Evolutionary conservation across 2,113 vertebrate genomes (phyloP).

Genomic region (Megaceryle torquata): DNA sequence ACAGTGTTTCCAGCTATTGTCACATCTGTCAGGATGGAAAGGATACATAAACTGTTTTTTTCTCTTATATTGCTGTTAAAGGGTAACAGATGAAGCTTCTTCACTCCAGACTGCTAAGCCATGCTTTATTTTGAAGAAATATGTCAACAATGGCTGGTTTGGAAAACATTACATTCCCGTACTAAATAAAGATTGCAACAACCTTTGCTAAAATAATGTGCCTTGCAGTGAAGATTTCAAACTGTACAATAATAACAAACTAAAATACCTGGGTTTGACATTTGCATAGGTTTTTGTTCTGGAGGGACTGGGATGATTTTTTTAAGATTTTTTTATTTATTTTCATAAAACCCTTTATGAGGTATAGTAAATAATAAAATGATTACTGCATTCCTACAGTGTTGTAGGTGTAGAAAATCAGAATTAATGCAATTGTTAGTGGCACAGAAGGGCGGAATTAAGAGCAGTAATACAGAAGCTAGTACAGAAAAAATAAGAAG

Average conservation of each 20-base stretch:
- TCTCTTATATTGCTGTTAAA: conserved; percentile 54
- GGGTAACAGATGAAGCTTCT: conserved; percentile 63
- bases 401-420: not conserved
- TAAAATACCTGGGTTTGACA: not conserved
- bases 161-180: conserved; percentile 23
- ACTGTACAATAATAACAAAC: not conserved
- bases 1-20: conserved; percentile 81
- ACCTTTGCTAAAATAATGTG: conserved; percentile 13
- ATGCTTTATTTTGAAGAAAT: conserved; percentile 63
- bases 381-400: not conserved
- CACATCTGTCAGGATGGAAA: conserved; percentile 80
- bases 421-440: not conserved
- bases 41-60: conserved; percentile 74
- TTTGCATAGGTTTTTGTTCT: conserved; percentile 1
- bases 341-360: not conserved
- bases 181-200: conserved; percentile 41
- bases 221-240: not conserved
- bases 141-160: not conserved
- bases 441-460: not conserved
- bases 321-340: not conserved
- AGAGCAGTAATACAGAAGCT: not conserved
- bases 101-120: conserved; percentile 30
- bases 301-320: not conserved
- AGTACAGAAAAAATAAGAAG: not conserved
- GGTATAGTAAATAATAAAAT: not conserved